These are phyloP conservation scores for Psylliodes chrysocephalus DNA, from an alignment of 2,888 invertebrate genomes.

Conservation along the genomic window DNA sequence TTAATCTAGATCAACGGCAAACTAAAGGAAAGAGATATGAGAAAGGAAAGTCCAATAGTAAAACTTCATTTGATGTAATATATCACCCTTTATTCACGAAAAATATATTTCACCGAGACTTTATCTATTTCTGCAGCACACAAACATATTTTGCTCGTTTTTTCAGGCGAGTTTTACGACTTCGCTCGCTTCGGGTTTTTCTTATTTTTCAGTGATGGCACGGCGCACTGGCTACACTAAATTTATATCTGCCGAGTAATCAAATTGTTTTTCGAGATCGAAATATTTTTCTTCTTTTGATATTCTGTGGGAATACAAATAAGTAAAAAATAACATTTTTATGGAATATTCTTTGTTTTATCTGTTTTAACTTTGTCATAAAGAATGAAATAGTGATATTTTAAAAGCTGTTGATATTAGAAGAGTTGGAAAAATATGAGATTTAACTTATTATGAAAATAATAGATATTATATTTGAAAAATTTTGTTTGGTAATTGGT, in stretches of 20 bases:
- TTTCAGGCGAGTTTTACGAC: slow-evolving; percentile 57
- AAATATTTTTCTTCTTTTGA: slow-evolving; percentile 20
- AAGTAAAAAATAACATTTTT: slow-evolving; percentile 4
- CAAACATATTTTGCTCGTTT: slow-evolving; percentile 55
- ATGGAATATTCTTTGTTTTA: slow-evolving; percentile 3
- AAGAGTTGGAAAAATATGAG: no score
- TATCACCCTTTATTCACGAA: slow-evolving; percentile 46
- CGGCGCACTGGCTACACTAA: slow-evolving; percentile 30
- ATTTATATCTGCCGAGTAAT: slow-evolving; percentile 33
- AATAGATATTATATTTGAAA: no score
- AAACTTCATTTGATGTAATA: slow-evolving; percentile 36
- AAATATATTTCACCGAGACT: slow-evolving; percentile 55
- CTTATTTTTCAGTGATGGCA: slow-evolving; percentile 42
- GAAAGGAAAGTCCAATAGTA: slow-evolving; percentile 30
- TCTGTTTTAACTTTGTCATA: neutral
- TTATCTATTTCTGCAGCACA: slow-evolving; percentile 57
- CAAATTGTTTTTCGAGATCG: slow-evolving; percentile 27
- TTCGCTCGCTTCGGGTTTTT: slow-evolving; percentile 56
- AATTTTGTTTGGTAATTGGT: no score
- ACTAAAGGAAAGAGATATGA: slow-evolving; percentile 8
- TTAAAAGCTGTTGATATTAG: no score
- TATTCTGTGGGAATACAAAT: slow-evolving; percentile 15
- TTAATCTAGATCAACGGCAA: slow-evolving; percentile 18
- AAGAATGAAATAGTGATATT: neutral
- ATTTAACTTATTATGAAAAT: no score